These are phyloP conservation scores for Notechis scutatus DNA, from an alignment of 2,113 vertebrate genomes.

Conservation along the genomic window DNA sequence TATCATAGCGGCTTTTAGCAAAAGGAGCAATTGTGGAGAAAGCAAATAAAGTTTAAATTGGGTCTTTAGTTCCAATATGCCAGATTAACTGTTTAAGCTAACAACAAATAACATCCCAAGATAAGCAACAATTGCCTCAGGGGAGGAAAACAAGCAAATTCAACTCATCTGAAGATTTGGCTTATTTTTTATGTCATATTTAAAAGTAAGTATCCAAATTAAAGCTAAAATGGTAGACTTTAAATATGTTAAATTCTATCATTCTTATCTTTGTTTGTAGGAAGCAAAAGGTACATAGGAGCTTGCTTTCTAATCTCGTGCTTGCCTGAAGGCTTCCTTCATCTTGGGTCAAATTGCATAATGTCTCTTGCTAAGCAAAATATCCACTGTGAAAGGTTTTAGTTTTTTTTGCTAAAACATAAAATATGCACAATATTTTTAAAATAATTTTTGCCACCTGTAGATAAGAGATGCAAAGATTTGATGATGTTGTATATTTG, in stretches of 20 bases:
- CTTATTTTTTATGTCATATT: neutral
- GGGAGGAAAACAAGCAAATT: neutral
- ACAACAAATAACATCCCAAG: neutral
- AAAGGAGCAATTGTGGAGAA: neutral
- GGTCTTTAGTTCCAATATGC: neutral
- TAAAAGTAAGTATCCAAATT: neutral
- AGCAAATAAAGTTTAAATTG: neutral
- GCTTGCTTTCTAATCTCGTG: neutral
- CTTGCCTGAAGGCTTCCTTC: neutral
- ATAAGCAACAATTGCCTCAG: neutral
- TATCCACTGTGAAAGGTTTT: neutral
- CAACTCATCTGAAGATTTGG: neutral
- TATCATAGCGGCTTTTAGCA: neutral
- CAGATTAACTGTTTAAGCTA: neutral
- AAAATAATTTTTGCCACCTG: neutral
- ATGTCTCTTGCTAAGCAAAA: constrained; percentile 4
- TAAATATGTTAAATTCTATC: neutral
- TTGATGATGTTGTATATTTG: neutral
- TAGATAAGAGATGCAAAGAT: neutral
- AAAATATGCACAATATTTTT: neutral
- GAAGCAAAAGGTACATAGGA: neutral
- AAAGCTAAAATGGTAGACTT: neutral
- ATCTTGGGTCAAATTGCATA: neutral
- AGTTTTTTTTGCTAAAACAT: neutral
- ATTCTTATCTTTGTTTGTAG: neutral